Percentiles rank a stretch among this genome's conserved stretches.
Evolutionary conservation across 1,140 invertebrate species (phyloP).

Genomic region (Chironomus tepperi): DNA sequence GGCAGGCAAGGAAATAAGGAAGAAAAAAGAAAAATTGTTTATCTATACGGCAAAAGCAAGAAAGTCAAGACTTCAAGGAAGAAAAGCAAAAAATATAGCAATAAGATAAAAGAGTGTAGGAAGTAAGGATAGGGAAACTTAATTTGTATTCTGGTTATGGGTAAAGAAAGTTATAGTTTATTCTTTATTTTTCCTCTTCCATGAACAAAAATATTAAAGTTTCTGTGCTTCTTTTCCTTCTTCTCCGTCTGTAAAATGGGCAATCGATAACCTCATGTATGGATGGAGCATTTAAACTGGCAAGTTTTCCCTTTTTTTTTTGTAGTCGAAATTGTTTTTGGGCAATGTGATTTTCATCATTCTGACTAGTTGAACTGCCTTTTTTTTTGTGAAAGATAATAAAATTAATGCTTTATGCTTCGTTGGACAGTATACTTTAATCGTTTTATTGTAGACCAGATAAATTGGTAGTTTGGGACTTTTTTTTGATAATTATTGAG

Average conservation of each 20-base stretch:
- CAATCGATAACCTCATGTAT: conserved; percentile 1
- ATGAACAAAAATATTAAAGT: conserved; percentile 9
- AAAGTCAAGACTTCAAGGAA: background rate
- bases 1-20: background rate
- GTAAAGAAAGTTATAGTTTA: conserved; percentile 11
- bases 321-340: too few species aligned
- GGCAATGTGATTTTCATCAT: too few species aligned
- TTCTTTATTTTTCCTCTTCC: background rate
- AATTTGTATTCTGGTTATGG: conserved; percentile 13
- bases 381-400: too few species aligned
- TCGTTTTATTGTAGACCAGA: too few species aligned
- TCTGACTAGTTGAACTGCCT: too few species aligned
- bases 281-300: background rate
- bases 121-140: background rate
- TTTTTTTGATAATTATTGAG: too few species aligned
- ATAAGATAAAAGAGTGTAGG: background rate
- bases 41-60: background rate
- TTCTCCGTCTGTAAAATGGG: background rate
- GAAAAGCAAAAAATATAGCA: background rate
- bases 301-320: too few species aligned
- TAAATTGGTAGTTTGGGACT: too few species aligned
- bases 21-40: conserved; percentile 17
- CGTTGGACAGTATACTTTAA: too few species aligned
- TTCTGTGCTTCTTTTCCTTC: background rate
- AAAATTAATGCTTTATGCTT: too few species aligned